Evolutionary conservation across 2,797 vertebrate genomes (phyloP).

Genomic region (Aselliscus stoliczkanus): DNA sequence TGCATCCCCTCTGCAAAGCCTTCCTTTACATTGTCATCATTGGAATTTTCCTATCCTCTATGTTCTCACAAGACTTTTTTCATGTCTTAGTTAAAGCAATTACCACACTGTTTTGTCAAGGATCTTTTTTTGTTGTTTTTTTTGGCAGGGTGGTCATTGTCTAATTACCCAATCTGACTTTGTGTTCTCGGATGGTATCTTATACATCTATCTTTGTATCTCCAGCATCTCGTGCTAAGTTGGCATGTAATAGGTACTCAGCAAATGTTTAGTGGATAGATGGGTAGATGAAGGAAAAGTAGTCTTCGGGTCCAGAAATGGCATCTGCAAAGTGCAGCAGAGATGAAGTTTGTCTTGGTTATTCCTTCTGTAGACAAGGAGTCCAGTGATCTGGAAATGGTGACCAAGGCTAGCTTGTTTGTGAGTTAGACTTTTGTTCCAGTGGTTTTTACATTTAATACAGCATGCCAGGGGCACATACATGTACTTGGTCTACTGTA

Average conservation of each 20-base stretch:
- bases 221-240: not conserved
- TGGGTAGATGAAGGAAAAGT: not conserved
- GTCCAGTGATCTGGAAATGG: not conserved
- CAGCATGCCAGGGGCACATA: not conserved
- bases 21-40: not conserved
- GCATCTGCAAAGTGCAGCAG: not conserved
- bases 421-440: not conserved
- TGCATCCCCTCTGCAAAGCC: not conserved
- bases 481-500: not conserved
- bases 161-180: not conserved
- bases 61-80: not conserved
- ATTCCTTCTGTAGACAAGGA: not conserved
- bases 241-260: not conserved
- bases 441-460: not conserved
- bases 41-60: not conserved
- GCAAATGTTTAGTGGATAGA: not conserved
- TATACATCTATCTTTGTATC: not conserved
- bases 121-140: not conserved
- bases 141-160: not conserved
- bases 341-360: not conserved
- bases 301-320: not conserved
- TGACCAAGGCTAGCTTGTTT: not conserved
- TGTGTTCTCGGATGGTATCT: not conserved
- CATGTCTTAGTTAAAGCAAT: not conserved
- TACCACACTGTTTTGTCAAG: not conserved